Evolutionary conservation across 2,797 vertebrate genomes (phyloP), one percentile per base, ranked within the genome.

Genomic region (Smutsia temminckii): DNA sequence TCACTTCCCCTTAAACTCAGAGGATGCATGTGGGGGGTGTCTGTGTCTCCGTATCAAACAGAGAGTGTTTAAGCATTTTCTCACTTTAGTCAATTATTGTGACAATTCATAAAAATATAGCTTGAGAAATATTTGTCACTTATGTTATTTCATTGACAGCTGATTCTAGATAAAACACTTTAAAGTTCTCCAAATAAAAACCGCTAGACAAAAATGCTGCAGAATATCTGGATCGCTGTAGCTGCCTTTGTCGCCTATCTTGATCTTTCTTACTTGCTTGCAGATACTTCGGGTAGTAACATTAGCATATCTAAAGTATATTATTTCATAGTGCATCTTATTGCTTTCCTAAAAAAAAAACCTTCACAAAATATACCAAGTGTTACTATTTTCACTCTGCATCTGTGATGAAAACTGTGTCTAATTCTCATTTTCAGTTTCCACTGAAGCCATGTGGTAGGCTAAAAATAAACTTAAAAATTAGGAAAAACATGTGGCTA

Each of bases 361-460:
- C n/a, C 55, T 63, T 46, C 74, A 57, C 61, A 64, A 95, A 97
- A 80, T 84, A 94, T 46, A 91, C 90, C 90, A 95, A 95, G 91
- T 95, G 95, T 97, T 97, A 96, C 97, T 97, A 93, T 97, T 96
- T 97, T 85, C 95, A 81, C 94, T 93, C 85, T 61, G 93, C 83
- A 11, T 94, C 72, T 91, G 95, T 96, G 96, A 94, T 92, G 97
- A 96, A 96, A 96, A 92, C 91, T 92, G 78, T 93, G 68, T 95
- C 92, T 95, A 89, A 83, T 89, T 95, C 89, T 89, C 91, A 53
- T 96, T 96, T 97, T 94, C 85, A 89, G 84, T 94, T 97, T 96
- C 75, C 29, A 64, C 92, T 74, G 66, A 78, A 96, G 85, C 95
- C 95, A 96, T 97, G 96, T 97, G 96, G 64, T 63, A 64, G 86